Conservation (phyloP, 2,797 vertebrate genomes). For the Enteromius radiatus region DNA sequence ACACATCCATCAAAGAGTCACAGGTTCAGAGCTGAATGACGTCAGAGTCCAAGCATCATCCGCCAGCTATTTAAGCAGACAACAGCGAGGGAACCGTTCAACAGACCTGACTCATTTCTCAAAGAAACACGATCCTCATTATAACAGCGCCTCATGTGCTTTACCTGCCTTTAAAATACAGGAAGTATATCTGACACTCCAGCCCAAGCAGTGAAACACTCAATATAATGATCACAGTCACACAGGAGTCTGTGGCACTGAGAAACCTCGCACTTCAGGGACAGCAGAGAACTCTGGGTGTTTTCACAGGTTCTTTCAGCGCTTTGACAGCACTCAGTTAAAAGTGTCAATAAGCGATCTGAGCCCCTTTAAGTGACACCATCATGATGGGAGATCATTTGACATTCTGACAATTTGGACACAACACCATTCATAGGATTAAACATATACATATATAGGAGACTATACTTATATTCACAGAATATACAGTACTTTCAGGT, state of each 20-base stretch:
- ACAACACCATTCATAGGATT: background rate
- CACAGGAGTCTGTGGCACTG: slow-evolving; percentile 52
- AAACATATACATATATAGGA: background rate
- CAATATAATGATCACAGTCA: slow-evolving; percentile 60
- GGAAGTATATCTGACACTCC: slow-evolving; percentile 67
- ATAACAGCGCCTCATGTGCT: slow-evolving; percentile 62
- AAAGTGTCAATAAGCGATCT: background rate
- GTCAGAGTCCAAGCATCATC: slow-evolving; percentile 74
- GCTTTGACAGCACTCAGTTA: background rate
- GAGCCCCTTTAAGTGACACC: background rate
- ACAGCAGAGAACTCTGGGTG: slow-evolving; percentile 9
- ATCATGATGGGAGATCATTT: background rate
- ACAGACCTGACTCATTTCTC: slow-evolving; percentile 66
- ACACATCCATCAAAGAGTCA: slow-evolving; percentile 75
- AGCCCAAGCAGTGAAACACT: slow-evolving; percentile 66
- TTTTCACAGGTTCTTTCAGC: background rate
- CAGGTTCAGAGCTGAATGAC: slow-evolving; percentile 74
- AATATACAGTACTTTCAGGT: too few species aligned
- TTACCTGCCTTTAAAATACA: slow-evolving; percentile 71
- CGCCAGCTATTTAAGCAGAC: slow-evolving; percentile 71
- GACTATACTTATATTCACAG: background rate
- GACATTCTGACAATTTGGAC: background rate
- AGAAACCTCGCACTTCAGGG: slow-evolving; percentile 52
- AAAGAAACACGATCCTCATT: slow-evolving; percentile 73
- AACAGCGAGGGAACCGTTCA: slow-evolving; percentile 60